These are phyloP conservation scores for Hermetia illucens DNA, from an alignment of 1,140 invertebrate species.

Conservation along the genomic window DNA sequence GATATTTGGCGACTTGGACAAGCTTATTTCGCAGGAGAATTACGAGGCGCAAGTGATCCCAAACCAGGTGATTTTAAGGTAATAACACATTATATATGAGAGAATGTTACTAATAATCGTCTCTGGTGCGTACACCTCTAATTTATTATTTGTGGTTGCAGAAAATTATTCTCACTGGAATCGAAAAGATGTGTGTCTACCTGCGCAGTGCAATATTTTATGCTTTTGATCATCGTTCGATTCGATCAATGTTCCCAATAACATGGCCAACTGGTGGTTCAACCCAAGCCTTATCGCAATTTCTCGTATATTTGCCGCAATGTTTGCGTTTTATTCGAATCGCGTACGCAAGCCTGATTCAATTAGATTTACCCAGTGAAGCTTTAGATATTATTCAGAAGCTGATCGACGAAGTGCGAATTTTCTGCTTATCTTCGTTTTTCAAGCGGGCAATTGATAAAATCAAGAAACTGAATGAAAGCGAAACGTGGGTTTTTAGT, in stretches of 20 bases:
- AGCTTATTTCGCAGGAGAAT: constrained; percentile 73
- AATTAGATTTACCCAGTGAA: constrained; percentile 64
- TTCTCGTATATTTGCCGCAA: constrained; percentile 62
- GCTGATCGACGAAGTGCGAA: constrained; percentile 75
- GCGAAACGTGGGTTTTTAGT: constrained; percentile 81
- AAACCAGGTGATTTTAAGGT: constrained; percentile 37
- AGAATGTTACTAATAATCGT: not conserved
- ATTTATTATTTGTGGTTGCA: constrained; percentile 6
- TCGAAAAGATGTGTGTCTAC: constrained; percentile 49
- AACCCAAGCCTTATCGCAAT: constrained; percentile 35
- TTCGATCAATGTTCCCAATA: constrained; percentile 25
- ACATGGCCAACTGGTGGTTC: constrained; percentile 30
- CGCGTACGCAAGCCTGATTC: constrained; percentile 51
- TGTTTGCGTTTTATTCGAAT: constrained; percentile 57
- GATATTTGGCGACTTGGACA: constrained; percentile 83
- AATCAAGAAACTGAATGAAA: constrained; percentile 56
- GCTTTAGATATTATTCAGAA: constrained; percentile 66
- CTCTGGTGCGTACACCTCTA: no score
- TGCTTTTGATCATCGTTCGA: constrained; percentile 27
- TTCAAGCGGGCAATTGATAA: constrained; percentile 72
- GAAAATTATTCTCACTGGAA: constrained; percentile 45
- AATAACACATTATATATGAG: constrained; percentile 1
- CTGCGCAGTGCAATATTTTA: constrained; percentile 50
- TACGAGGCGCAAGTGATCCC: constrained; percentile 54
- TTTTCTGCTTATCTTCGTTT: constrained; percentile 72